These are phyloP conservation scores for Ivindomyrus marchei DNA, from an alignment of 2,113 vertebrate genomes.

Conservation along the genomic window DNA sequence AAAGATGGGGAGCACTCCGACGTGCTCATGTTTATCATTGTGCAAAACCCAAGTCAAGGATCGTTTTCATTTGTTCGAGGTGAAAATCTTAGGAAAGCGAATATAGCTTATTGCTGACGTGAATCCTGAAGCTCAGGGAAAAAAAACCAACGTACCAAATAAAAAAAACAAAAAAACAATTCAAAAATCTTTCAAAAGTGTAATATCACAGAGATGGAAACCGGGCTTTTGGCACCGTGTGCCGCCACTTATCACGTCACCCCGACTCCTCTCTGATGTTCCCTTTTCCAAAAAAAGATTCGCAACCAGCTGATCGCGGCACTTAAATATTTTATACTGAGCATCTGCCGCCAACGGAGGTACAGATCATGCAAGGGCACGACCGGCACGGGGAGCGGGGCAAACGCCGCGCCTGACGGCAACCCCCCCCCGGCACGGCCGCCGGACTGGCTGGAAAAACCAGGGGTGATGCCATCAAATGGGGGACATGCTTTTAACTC, in stretches of 20 bases:
- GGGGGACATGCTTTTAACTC: background rate
- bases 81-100: background rate
- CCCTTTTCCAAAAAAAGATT: background rate
- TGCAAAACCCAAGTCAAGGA: background rate
- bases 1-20: background rate
- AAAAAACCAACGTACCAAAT: background rate
- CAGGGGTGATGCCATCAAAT: background rate
- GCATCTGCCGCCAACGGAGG: background rate
- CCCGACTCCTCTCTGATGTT: background rate
- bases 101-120: background rate
- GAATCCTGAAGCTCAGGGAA: background rate
- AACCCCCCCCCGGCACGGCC: background rate
- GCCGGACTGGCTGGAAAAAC: background rate
- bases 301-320: background rate
- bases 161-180: background rate
- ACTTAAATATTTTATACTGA: background rate
- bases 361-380: background rate
- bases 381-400: background rate
- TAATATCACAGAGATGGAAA: background rate
- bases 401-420: background rate
- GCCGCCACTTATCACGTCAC: background rate
- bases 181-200: background rate
- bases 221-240: background rate
- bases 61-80: background rate
- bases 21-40: background rate